These are phyloP conservation scores for Piscicola geometra DNA, from an alignment of 2,888 invertebrate genomes.

Conservation along the genomic window DNA sequence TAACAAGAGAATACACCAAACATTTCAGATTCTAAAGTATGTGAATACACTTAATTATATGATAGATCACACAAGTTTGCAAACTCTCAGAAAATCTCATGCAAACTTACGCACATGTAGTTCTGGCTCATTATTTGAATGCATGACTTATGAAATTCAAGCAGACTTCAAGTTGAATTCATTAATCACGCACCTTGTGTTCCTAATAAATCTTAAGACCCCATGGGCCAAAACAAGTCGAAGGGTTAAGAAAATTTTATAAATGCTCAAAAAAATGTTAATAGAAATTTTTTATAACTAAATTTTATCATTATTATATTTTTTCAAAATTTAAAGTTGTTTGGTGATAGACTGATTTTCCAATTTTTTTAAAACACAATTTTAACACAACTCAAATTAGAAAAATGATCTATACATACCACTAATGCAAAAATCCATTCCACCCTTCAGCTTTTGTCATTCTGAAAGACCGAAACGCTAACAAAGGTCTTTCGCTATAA, in stretches of 20 bases:
- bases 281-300: not conserved
- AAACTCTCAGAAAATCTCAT: no score
- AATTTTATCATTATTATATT: no score
- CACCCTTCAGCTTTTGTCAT: no score
- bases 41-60: no score
- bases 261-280: not conserved
- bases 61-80: no score
- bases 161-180: not conserved
- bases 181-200: not conserved
- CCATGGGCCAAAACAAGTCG: not conserved
- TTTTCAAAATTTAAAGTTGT: not conserved
- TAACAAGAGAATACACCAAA: no score
- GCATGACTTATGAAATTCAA: not conserved
- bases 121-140: slow-evolving; percentile 5
- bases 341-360: no score
- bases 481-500: slow-evolving; percentile 5
- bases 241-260: not conserved
- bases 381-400: no score
- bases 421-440: no score
- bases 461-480: not conserved
- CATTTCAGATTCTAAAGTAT: no score
- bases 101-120: not conserved
- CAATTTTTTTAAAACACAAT: no score
- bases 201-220: not conserved
- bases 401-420: no score